phyloP scores from a whole-genome alignment of 2,888 invertebrate species.

The Drosophila setosimentum region DNA sequence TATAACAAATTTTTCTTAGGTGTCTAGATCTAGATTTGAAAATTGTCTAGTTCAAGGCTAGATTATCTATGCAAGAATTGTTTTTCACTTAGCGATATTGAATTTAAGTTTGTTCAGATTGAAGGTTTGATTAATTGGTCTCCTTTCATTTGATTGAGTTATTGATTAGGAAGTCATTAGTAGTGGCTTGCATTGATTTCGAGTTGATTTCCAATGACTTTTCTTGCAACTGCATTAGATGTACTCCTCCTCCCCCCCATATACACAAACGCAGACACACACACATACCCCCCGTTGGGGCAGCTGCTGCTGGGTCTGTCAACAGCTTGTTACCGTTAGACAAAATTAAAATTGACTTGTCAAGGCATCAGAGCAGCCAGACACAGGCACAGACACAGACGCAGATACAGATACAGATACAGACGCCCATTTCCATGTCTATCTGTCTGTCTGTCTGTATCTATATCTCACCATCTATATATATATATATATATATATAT shows the following conservation, averaged over 20 bases:
- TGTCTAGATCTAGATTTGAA: neutral
- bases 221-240: constrained; percentile 27
- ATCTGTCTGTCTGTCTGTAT: constrained; percentile 10
- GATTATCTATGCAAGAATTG: neutral
- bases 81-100: neutral
- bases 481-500: constrained; percentile 9
- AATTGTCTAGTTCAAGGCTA: neutral
- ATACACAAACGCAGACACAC: neutral
- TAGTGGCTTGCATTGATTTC: constrained; percentile 18
- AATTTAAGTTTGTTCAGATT: neutral
- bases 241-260: neutral
- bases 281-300: neutral
- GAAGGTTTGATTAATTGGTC: neutral
- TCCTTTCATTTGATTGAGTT: constrained; percentile 28
- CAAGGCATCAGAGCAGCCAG: constrained; percentile 54
- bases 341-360: constrained; percentile 62
- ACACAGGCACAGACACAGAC: constrained; percentile 20
- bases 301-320: constrained; percentile 34
- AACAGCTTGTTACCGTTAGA: constrained; percentile 64
- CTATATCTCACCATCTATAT: neutral
- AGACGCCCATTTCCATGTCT: constrained; percentile 57
- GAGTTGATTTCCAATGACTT: constrained; percentile 16
- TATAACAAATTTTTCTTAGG: neutral
- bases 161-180: constrained; percentile 33
- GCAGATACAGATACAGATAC: constrained; percentile 21